Conservation (phyloP, 2,888 invertebrate species). For the Calliphora vomitoria region DNA sequence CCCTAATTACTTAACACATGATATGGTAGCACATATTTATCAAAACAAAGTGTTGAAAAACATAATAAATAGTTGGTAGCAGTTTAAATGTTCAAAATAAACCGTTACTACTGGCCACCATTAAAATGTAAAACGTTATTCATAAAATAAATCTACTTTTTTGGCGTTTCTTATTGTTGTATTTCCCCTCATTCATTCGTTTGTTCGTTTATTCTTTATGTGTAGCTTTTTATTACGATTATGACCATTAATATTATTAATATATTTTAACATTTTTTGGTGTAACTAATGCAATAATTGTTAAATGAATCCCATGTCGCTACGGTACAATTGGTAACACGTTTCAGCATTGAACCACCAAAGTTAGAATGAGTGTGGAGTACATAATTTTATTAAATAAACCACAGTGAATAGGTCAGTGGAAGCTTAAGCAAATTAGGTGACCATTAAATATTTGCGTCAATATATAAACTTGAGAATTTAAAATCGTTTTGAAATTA, state of each 20-base stretch:
- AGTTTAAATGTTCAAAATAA: constrained; percentile 10
- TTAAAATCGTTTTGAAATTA: constrained; percentile 25
- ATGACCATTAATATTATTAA: background rate
- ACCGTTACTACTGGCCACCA: constrained; percentile 39
- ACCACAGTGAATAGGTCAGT: constrained; percentile 3
- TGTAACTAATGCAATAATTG: constrained; percentile 37
- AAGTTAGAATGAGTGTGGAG: background rate
- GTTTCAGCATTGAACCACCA: background rate
- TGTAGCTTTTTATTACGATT: background rate
- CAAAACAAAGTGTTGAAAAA: background rate
- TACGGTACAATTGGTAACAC: background rate
- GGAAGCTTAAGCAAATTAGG: background rate
- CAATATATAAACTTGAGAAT: constrained; percentile 4
- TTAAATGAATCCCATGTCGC: constrained; percentile 29
- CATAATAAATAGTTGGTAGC: background rate
- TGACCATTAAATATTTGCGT: background rate
- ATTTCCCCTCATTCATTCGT: background rate
- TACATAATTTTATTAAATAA: background rate
- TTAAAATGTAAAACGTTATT: constrained; percentile 40
- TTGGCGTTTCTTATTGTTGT: background rate
- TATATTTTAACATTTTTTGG: background rate
- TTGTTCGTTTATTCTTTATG: background rate
- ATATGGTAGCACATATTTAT: background rate
- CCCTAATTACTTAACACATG: background rate
- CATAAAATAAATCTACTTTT: background rate